Conservation (phyloP, 2,888 invertebrate species). For the Tryphoninae sp. region DNA sequence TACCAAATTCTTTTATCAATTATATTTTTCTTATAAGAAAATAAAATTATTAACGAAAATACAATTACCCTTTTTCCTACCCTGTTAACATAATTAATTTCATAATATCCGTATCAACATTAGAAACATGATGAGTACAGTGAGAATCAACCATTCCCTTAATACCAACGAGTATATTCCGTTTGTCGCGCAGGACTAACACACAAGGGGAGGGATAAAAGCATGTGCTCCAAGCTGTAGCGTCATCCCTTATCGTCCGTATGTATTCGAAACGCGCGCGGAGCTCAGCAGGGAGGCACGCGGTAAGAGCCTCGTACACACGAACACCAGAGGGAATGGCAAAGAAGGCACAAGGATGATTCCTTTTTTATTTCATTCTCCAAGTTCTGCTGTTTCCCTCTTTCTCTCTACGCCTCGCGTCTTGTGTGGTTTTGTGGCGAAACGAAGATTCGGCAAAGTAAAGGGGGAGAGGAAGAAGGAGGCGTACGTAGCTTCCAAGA, state of each 20-base stretch:
- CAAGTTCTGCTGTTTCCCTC: conserved; percentile 9
- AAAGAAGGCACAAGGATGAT: conserved; percentile 44
- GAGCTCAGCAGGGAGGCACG: conserved; percentile 7
- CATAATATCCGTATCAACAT: background rate
- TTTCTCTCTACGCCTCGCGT: background rate
- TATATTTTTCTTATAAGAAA: no score
- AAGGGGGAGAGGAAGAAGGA: conserved; percentile 32
- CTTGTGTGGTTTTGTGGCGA: conserved; percentile 18
- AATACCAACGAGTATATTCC: background rate
- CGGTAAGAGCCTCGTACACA: background rate
- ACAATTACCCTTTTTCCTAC: no score
- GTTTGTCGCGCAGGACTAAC: background rate
- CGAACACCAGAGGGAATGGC: conserved; percentile 6
- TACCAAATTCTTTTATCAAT: no score
- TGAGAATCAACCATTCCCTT: background rate
- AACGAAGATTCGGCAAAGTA: conserved; percentile 38
- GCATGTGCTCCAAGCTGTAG: background rate
- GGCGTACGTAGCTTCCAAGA: conserved; percentile 7
- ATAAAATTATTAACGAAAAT: no score
- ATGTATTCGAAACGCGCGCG: conserved; percentile 45
- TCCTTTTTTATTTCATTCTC: conserved; percentile 52
- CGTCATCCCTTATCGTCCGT: conserved; percentile 22
- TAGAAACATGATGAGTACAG: background rate
- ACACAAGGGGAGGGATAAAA: background rate
- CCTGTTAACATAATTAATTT: no score